Conservation (phyloP, 2,888 invertebrate species). For the Ectemnius continuus region DNA sequence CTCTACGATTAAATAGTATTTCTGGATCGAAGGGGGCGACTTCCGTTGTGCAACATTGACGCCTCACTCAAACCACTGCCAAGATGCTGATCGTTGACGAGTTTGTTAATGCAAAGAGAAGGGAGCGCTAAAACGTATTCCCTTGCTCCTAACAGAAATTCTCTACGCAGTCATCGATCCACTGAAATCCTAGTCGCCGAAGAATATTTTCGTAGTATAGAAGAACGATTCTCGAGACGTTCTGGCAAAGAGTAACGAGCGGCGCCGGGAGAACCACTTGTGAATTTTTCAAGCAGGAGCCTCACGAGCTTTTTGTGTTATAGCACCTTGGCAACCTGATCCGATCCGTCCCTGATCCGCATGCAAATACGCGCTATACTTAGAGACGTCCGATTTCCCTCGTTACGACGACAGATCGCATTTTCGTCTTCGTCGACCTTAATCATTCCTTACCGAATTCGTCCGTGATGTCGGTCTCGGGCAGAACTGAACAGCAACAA, state of each 20-base stretch:
- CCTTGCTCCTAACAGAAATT: no score
- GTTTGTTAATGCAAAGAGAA: constrained; percentile 9
- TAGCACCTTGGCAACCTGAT: constrained; percentile 51
- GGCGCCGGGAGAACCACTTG: constrained; percentile 6
- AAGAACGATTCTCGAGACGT: no score
- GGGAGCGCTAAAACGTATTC: neutral
- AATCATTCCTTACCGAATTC: constrained; percentile 49
- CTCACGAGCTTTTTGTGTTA: constrained; percentile 33
- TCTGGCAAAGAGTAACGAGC: neutral
- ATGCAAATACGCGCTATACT: constrained; percentile 66
- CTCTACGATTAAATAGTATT: constrained; percentile 25
- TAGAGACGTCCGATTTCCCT: constrained; percentile 68
- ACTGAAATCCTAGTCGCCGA: no score
- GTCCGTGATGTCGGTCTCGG: constrained; percentile 13
- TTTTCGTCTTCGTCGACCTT: constrained; percentile 61
- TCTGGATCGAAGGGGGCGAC: constrained; percentile 27
- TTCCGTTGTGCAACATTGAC: constrained; percentile 35
- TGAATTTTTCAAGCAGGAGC: constrained; percentile 23
- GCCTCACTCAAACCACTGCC: constrained; percentile 37
- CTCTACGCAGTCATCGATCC: no score
- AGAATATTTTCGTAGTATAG: no score
- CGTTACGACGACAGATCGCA: constrained; percentile 62
- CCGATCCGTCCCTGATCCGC: constrained; percentile 60
- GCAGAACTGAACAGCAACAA: neutral
- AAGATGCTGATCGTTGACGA: constrained; percentile 38